Evolutionary conservation across 1,140 invertebrate genomes (phyloP), one percentile per base, ranked within the genome.

Genomic region (Tetranychus urticae): DNA sequence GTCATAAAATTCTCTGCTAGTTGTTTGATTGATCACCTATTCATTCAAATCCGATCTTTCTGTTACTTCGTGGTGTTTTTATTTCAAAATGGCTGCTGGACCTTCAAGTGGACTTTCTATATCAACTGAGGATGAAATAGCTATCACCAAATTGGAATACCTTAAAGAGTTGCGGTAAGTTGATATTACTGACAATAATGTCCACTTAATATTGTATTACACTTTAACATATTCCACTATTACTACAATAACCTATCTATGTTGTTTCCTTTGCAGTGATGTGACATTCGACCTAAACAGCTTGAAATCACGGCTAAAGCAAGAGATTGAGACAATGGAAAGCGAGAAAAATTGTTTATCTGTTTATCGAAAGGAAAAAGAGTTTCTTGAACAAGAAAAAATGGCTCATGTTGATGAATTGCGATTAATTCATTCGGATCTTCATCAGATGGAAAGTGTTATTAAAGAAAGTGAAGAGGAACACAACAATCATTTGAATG

Each of bases 351-450:
- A 88, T 74, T 89, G 86, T 71, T 74, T 97, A 47, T 77, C 83
- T 60, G 89, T 93, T 68, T 97, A 92, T 71, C 84, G 88, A 69
- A 81, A 88, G 62, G 91, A 96, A 76, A 91, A 96, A 86, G 91
- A 97, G 68, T 76, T 92, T 60, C 74, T 97, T 62, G 80, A 93
- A 68, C 90, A 96, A 74, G 92, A 97, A 74, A 96, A 96, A 76
- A 94, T 96, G 89, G 90, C 90, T 62, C 92, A 97, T 75, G 90
- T 97, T 1, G 91, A 97, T 77, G 90, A 96, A 73, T 76, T 97
- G 46, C 76, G 91, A 34, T 88, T 94, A 71, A 97, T 97, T 71
- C 91, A 97, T 76, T 89, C 91, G 4, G 91, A 97, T 70, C 96
- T 97, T 58, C 93, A 94, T 79, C 82, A 88, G 86, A 94, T 97